A percentile compares a stretch with the other conserved stretches of the same genome.
phyloP scores from a whole-genome alignment of 2,888 invertebrate species.

The Camponotus fellah region DNA sequence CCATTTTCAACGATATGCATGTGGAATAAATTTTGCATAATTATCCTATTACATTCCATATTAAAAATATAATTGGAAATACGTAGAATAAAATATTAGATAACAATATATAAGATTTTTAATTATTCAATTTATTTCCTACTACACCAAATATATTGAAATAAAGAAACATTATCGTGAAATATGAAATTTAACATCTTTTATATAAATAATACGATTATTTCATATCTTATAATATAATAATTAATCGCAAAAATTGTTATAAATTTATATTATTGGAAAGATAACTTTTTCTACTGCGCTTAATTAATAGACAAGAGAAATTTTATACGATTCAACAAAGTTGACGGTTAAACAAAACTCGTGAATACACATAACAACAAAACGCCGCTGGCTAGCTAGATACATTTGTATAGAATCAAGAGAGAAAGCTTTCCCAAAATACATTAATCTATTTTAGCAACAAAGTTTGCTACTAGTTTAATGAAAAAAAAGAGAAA shows the following conservation, averaged over 20 bases:
- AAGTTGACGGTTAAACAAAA: slow-evolving; percentile 21
- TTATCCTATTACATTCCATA: neutral
- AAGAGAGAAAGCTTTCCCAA: slow-evolving; percentile 3
- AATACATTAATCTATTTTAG: slow-evolving; percentile 48
- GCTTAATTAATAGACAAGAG: neutral
- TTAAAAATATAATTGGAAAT: neutral
- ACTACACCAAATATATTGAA: neutral
- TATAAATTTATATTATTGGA: neutral
- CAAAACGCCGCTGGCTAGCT: slow-evolving; percentile 6
- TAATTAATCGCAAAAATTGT: neutral
- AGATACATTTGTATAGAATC: slow-evolving; percentile 20
- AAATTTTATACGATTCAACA: slow-evolving; percentile 16
- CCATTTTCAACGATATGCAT: neutral
- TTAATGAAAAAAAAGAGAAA: slow-evolving; percentile 8
- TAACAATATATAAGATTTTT: neutral
- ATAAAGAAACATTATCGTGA: neutral
- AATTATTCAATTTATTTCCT: neutral
- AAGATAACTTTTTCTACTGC: neutral
- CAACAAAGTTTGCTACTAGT: slow-evolving; percentile 22
- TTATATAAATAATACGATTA: neutral
- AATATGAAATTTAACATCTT: neutral
- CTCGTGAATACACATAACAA: slow-evolving; percentile 22
- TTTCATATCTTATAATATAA: neutral
- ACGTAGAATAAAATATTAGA: neutral
- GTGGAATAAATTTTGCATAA: slow-evolving; percentile 1